Percentiles rank a stretch among this genome's conserved stretches.
These are phyloP conservation scores for Spea bombifrons DNA, from an alignment of 2,113 vertebrate genomes.

Conservation along the genomic window DNA sequence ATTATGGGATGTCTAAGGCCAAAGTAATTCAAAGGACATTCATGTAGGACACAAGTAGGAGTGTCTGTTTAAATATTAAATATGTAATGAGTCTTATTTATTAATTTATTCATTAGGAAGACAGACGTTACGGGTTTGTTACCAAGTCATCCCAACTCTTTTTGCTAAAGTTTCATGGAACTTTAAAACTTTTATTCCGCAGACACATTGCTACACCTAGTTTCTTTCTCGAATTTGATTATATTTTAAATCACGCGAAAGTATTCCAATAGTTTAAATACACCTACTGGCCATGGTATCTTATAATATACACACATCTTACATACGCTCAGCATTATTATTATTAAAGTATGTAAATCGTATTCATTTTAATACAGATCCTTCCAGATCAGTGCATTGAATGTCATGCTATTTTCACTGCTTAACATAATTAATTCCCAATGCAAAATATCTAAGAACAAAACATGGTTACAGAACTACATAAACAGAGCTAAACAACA, in stretches of 20 bases:
- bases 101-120: no score
- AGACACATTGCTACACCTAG: background rate
- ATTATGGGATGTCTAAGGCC: no score
- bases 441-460: constrained; percentile 18
- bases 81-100: no score
- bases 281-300: background rate
- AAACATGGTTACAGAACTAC: constrained; percentile 11
- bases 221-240: background rate
- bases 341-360: background rate
- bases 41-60: no score
- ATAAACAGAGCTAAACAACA: constrained; percentile 32
- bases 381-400: background rate
- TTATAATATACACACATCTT: background rate
- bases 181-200: background rate
- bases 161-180: no score
- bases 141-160: no score
- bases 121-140: no score
- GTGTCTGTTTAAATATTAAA: no score
- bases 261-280: background rate
- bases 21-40: no score
- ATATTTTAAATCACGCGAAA: background rate
- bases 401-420: background rate
- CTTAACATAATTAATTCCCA: constrained; percentile 28
- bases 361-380: background rate
- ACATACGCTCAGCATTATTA: background rate